phyloP scores from a whole-genome alignment of 2,113 vertebrate species.

The Coregonus clupeaformis region DNA sequence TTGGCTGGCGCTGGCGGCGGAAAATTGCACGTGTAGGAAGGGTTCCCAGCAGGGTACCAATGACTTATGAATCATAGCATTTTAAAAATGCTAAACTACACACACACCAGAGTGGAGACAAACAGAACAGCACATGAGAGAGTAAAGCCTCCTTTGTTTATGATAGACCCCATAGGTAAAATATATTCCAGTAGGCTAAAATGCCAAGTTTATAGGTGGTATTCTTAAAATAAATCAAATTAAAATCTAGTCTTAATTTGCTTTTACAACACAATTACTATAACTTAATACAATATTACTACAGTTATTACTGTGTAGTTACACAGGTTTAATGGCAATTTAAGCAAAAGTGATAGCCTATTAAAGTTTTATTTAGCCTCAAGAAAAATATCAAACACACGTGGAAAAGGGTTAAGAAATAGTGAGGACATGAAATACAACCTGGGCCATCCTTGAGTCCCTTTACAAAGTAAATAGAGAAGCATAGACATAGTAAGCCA shows the following conservation, averaged over 20 bases:
- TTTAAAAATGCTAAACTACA: constrained; percentile 44
- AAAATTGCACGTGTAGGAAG: constrained; percentile 73
- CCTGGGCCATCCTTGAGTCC: constrained; percentile 54
- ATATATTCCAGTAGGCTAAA: not conserved
- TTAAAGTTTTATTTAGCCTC: too few relatives aligned
- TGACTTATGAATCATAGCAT: constrained; percentile 65
- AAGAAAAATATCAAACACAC: not conserved
- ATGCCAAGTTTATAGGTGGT: not conserved
- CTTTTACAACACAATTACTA: too few relatives aligned
- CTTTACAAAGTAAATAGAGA: constrained; percentile 47
- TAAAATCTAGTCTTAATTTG: too few relatives aligned
- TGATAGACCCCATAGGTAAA: not conserved
- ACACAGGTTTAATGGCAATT: too few relatives aligned
- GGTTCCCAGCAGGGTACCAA: constrained; percentile 56
- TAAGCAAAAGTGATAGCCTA: too few relatives aligned
- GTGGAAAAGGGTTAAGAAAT: constrained; percentile 36
- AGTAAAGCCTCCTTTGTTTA: not conserved
- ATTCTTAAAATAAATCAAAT: not conserved
- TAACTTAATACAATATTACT: too few relatives aligned
- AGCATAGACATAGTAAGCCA: constrained; percentile 60
- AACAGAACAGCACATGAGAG: not conserved
- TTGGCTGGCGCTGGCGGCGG: constrained; percentile 63
- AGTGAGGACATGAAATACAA: constrained; percentile 45
- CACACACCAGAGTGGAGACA: not conserved
- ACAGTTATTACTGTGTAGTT: too few relatives aligned